Evolutionary conservation across 2,888 invertebrate species (phyloP).

Genomic region (Alloplasta piceator): DNA sequence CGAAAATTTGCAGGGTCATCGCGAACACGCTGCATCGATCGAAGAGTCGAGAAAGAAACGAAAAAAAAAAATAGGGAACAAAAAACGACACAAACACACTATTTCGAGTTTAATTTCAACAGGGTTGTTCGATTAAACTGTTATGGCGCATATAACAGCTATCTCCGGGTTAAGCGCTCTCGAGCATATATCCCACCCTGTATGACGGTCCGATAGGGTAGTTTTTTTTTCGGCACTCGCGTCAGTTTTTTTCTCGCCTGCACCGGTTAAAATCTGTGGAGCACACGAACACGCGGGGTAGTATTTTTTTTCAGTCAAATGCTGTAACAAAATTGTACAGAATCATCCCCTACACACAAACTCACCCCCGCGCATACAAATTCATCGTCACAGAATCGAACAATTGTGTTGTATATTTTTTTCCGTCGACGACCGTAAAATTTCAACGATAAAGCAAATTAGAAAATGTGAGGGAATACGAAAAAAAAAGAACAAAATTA

Average conservation of each 20-base stretch:
- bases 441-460: slow-evolving; percentile 36
- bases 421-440: neutral
- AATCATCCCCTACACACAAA: slow-evolving; percentile 15
- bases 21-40: slow-evolving; percentile 2
- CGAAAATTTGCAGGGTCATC: slow-evolving; percentile 13
- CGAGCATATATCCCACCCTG: slow-evolving; percentile 9
- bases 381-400: slow-evolving; percentile 14
- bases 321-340: slow-evolving; percentile 45
- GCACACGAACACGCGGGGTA: slow-evolving; percentile 13
- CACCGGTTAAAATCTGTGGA: slow-evolving; percentile 2
- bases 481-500: slow-evolving; percentile 12
- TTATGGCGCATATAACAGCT: slow-evolving; percentile 54
- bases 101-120: slow-evolving; percentile 53
- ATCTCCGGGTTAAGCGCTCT: slow-evolving; percentile 16
- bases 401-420: neutral
- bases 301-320: slow-evolving; percentile 52
- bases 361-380: slow-evolving; percentile 2
- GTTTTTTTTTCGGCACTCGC: neutral
- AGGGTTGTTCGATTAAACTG: slow-evolving; percentile 52
- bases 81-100: slow-evolving; percentile 26
- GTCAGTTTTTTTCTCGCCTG: slow-evolving; percentile 7
- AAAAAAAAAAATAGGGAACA: neutral
- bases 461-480: slow-evolving; percentile 25
- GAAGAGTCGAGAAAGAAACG: neutral
- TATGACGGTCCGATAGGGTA: neutral